Percentiles rank a stretch among this genome's conserved stretches.
phyloP scores from a whole-genome alignment of 2,888 invertebrate genomes.

The Achlya flavicornis region DNA sequence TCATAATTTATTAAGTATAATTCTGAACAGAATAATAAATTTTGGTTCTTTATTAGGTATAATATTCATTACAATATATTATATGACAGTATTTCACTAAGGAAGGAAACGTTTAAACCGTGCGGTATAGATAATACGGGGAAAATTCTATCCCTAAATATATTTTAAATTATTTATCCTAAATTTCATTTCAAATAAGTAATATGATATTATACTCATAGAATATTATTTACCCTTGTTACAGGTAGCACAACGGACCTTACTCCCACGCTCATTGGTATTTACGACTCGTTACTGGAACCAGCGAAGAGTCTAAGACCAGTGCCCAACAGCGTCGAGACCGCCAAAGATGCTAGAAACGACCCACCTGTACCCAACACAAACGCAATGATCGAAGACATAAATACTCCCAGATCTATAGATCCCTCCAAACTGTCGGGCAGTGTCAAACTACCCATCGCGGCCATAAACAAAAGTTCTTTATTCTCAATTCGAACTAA shows the following conservation, averaged over 20 bases:
- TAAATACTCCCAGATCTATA: constrained; percentile 43
- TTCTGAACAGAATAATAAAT: too few species aligned
- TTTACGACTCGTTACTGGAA: constrained; percentile 91
- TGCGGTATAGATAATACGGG: background rate
- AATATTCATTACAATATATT: too few species aligned
- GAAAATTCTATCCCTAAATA: background rate
- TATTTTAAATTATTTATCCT: background rate
- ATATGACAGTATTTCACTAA: background rate
- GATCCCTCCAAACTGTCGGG: constrained; percentile 68
- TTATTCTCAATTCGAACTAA: constrained; percentile 72
- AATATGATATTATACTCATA: background rate
- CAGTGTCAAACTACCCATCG: constrained; percentile 71
- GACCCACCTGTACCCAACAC: constrained; percentile 65
- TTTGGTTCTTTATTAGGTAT: too few species aligned
- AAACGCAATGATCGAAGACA: constrained; percentile 29
- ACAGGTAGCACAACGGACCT: constrained; percentile 94
- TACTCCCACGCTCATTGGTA: constrained; percentile 92
- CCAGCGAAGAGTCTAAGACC: constrained; percentile 67
- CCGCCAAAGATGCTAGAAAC: constrained; percentile 79
- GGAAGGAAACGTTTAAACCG: background rate
- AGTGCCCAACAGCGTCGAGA: constrained; percentile 61
- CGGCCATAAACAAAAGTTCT: constrained; percentile 73
- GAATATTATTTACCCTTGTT: constrained; percentile 60
- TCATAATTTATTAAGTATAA: background rate
- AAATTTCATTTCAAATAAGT: background rate